Evolutionary conservation across 2,797 vertebrate species (phyloP).

Genomic region (Myiothlypis chrysogaster): DNA sequence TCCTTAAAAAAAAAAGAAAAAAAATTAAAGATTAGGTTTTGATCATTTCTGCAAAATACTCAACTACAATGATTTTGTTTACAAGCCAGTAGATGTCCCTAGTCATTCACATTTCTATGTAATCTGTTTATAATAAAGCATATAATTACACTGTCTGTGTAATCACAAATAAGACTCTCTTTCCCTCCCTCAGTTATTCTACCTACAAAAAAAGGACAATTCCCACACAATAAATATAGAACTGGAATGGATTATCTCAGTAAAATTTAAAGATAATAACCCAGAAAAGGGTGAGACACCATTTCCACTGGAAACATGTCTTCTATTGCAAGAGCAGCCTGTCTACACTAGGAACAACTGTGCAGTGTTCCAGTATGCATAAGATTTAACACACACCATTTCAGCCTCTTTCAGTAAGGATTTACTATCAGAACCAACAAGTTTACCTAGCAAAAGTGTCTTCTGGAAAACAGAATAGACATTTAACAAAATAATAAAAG

Average conservation of each 20-base stretch:
- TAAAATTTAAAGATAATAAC: neutral
- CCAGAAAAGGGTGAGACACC: neutral
- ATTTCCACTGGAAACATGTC: neutral
- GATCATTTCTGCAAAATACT: neutral
- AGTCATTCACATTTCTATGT: constrained; percentile 2
- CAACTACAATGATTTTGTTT: neutral
- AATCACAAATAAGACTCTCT: neutral
- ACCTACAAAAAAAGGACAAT: neutral
- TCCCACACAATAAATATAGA: neutral
- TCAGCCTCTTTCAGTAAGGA: neutral
- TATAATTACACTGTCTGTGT: neutral
- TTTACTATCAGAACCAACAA: neutral
- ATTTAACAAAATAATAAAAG: neutral
- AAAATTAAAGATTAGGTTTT: constrained; percentile 29
- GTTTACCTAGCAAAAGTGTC: neutral
- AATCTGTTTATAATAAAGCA: neutral
- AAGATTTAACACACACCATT: neutral
- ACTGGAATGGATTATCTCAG: neutral
- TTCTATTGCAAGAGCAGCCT: neutral
- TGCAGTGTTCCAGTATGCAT: neutral
- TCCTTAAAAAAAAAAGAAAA: constrained; percentile 68
- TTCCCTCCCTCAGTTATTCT: neutral
- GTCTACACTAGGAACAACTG: neutral
- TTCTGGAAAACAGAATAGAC: neutral
- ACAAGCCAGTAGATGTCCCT: constrained; percentile 13